Base-by-base conservation (phyloP, 1,140 invertebrate species). In the Caenorhabditis inopinata region DNA sequence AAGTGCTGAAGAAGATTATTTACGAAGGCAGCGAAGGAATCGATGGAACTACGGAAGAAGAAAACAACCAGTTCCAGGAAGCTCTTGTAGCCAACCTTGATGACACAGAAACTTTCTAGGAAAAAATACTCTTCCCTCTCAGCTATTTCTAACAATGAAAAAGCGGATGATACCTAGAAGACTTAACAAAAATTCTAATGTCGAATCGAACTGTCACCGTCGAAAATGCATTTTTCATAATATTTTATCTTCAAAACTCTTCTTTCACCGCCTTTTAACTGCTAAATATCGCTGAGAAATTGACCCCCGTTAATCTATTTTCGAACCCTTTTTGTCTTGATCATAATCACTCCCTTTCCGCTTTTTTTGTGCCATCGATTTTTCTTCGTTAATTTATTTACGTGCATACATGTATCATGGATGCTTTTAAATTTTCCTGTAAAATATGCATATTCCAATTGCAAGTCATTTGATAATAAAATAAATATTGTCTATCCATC, bases 401-500 rank as follows among this genome's bases (percentile, higher is more conserved):
- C n/a, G n/a, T n/a, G n/a, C n/a, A n/a, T n/a, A n/a, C n/a, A n/a
- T n/a, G n/a, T 58, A 32, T 42, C 58, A 38, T 6, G 21, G 2
- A 29, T 29, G 5, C 6, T 21, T 21, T 16, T 14, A 12, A 18
- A 38, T 18, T 68, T 38, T 68, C 51, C 27, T 68, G 58, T 68
- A 38, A 38, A 68, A 68, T 68, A 68, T 9, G 32, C 58, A 21
- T 38, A 68, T 68, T 68, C n/a, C n/a, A n/a, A n/a, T n/a, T n/a
- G n/a, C n/a, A n/a, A n/a, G n/a, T n/a, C n/a, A n/a, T n/a, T n/a
- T n/a, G n/a, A n/a, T n/a, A n/a, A n/a, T n/a, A n/a, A n/a, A n/a
- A n/a, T n/a, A n/a, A n/a, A n/a, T n/a, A n/a, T n/a, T n/a, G n/a
- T n/a, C n/a, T n/a, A n/a, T n/a, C n/a, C n/a, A n/a, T n/a, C n/a